Evolutionary conservation across 2,113 vertebrate genomes (phyloP).

Genomic region (Coracopsis vasa): DNA sequence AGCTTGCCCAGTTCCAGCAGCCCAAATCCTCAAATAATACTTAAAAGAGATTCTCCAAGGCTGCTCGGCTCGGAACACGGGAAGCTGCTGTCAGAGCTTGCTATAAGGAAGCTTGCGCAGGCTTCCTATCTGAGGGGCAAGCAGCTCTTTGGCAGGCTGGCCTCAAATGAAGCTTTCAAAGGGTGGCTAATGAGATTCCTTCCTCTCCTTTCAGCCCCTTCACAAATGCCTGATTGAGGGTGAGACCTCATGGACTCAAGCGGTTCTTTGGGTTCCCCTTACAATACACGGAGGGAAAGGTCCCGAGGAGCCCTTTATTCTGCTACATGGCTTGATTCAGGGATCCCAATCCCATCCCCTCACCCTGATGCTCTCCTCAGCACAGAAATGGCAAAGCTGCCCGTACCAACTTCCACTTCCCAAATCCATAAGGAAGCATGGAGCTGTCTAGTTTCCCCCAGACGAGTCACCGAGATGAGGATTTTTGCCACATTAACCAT

Average conservation of each 20-base stretch:
- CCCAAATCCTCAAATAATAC: slow-evolving; percentile 46
- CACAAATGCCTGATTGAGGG: not conserved
- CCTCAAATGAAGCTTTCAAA: not conserved
- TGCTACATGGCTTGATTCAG: not conserved
- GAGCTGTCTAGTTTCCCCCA: not conserved
- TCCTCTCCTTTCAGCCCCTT: slow-evolving; percentile 9
- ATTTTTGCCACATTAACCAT: slow-evolving; percentile 10
- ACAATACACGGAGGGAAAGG: not conserved
- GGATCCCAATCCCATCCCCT: not conserved
- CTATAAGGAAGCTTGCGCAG: not conserved
- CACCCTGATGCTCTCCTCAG: not conserved
- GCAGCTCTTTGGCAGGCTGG: not conserved
- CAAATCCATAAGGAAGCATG: not conserved
- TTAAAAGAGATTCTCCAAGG: not conserved
- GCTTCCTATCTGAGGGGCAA: not conserved
- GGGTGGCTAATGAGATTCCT: not conserved
- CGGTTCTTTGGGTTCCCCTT: not conserved
- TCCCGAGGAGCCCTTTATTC: not conserved
- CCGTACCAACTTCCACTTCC: not conserved
- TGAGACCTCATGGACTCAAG: not conserved
- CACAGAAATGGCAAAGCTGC: not conserved
- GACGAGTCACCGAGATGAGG: not conserved
- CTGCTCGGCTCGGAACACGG: not conserved
- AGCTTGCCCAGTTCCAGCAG: not conserved
- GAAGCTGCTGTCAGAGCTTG: not conserved